Percentiles rank a stretch among this genome's conserved stretches.
Evolutionary conservation across 2,888 invertebrate genomes (phyloP).

Genomic region (Rhagonycha lutea): DNA sequence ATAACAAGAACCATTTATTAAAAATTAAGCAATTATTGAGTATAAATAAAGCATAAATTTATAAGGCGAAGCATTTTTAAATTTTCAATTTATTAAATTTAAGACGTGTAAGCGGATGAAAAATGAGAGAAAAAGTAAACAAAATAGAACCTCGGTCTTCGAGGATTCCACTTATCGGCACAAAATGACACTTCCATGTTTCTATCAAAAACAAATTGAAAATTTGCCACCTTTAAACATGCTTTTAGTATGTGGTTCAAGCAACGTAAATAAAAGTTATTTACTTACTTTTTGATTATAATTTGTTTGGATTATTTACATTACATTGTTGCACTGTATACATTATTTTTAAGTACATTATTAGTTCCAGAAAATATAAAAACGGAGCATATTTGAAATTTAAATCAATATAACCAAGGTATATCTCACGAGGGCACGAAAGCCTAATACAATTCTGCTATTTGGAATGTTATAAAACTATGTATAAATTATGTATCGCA

Average conservation of each 20-base stretch:
- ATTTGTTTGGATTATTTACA: background rate
- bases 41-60: background rate
- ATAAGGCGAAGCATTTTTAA: background rate
- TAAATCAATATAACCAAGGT: background rate
- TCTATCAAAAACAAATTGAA: slow-evolving; percentile 13
- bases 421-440: background rate
- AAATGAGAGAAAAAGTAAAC: slow-evolving; percentile 1
- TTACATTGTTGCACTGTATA: background rate
- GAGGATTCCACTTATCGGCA: slow-evolving; percentile 12
- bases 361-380: background rate
- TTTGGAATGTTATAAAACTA: no score
- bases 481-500: background rate
- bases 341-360: no score
- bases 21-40: background rate
- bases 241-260: slow-evolving; percentile 3
- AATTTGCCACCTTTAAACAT: slow-evolving; percentile 8
- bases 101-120: background rate
- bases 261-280: background rate
- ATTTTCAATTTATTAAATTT: background rate
- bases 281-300: background rate
- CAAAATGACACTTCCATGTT: slow-evolving; percentile 13
- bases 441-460: background rate
- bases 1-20: background rate
- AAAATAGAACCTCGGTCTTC: slow-evolving; percentile 6
- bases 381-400: background rate